These are phyloP conservation scores for Prosopocoilus inquinatus DNA, from an alignment of 2,888 invertebrate genomes.

Conservation along the genomic window DNA sequence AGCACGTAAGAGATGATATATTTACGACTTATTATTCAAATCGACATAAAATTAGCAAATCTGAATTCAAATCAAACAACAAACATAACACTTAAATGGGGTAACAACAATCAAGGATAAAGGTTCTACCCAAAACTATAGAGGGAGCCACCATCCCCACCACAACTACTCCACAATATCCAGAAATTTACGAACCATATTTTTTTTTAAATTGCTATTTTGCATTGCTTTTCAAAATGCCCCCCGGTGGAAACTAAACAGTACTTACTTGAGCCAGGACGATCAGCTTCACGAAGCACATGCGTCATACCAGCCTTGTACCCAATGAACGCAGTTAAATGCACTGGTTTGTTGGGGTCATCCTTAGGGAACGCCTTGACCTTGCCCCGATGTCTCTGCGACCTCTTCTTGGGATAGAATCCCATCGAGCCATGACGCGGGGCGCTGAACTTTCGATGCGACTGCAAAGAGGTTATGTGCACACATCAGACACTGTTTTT, in stretches of 20 bases:
- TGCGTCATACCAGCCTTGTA: slow-evolving; percentile 99
- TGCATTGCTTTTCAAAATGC: background rate
- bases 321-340: slow-evolving; percentile 95
- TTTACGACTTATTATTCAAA: too few species aligned
- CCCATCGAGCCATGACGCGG: slow-evolving; percentile 99
- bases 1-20: too few species aligned
- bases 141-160: too few species aligned
- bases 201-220: too few species aligned
- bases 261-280: slow-evolving; percentile 95
- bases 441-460: slow-evolving; percentile 99
- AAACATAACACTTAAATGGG: too few species aligned
- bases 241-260: slow-evolving; percentile 2
- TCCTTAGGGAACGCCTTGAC: slow-evolving; percentile 99
- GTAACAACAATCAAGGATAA: too few species aligned
- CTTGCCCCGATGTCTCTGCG: slow-evolving; percentile 95
- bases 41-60: too few species aligned
- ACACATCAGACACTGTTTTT: too few species aligned
- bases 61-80: too few species aligned
- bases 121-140: too few species aligned
- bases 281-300: slow-evolving; percentile 96
- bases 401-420: slow-evolving; percentile 98
- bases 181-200: background rate
- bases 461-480: slow-evolving; percentile 62
- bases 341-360: slow-evolving; percentile 93
- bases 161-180: too few species aligned